Evolutionary conservation across 2,113 vertebrate species (phyloP), one percentile per base, ranked within the genome.

Genomic region (Scartelaos histophorus): DNA sequence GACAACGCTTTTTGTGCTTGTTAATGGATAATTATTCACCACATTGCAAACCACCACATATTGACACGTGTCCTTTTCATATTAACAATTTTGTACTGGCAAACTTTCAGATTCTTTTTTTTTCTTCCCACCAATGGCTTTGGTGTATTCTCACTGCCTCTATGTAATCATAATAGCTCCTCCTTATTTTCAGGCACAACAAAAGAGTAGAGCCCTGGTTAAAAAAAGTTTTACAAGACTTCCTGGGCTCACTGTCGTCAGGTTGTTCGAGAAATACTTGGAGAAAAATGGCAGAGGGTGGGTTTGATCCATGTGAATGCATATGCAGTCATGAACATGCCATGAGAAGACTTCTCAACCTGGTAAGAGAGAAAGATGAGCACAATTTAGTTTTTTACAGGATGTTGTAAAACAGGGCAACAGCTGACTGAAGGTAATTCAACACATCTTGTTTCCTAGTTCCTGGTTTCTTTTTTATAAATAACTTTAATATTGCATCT

Each of bases 301-400:
- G 96, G 79, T 99, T 95, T 83, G 98, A 99, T 93, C 97, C 97
- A 29, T 99, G 97, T 80, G 98, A 98, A 92, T 99, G 97, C 86
- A 93, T 99, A 89, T 99, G 98, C 93, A 95, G 94, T 0, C 96
- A 98, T 76, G 96, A 98, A 87, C 93, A 97, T 78, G 96, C 96
- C 2, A 99, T 99, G 97, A 95, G 96, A 85, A 95, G 97, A 69
- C 93, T 99, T 82, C 95, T 99, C 89, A 97, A 97, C 88, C 93
- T 99, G 96, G 97, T 99, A 92, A 95, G 96, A 83, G 13, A 38
- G 24, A 17, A 5, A 74, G 66, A 54, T 71, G 17, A 29, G 43
- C 21, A 9, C 17, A 24, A 35, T 54, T 43, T 54, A 35, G 61
- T 38, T 19, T 22, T 64, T n/a, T 34, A 25, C 2, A 49, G 45